A percentile compares a stretch with the other conserved stretches of the same genome.
phyloP scores from a whole-genome alignment of 2,888 invertebrate species.

The Brachyptera risi region DNA sequence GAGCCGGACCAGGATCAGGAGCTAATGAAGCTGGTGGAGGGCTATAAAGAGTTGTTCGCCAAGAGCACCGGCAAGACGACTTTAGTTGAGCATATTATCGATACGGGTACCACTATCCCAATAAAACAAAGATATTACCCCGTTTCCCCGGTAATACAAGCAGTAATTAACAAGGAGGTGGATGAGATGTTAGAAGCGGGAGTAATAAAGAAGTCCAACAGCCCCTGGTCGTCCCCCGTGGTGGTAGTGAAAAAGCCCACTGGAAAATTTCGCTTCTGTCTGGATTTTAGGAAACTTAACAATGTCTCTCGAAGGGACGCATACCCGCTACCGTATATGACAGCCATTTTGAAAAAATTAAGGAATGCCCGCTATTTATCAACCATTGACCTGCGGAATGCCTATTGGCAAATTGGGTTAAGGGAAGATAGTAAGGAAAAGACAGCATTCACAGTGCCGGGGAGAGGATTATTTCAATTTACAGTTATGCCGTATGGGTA shows the following conservation, averaged over 20 bases:
- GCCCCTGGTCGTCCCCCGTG: constrained; percentile 37
- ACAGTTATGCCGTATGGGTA: constrained; percentile 49
- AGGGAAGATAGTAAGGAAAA: constrained; percentile 31
- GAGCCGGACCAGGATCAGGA: no score
- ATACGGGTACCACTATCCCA: constrained; percentile 8
- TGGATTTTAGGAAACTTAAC: constrained; percentile 39
- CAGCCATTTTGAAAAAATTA: constrained; percentile 37
- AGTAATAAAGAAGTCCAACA: constrained; percentile 40
- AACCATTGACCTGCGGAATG: constrained; percentile 39
- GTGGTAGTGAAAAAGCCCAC: constrained; percentile 37
- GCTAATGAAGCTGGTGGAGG: no score
- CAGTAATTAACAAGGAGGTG: constrained; percentile 35
- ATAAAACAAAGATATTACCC: constrained; percentile 33
- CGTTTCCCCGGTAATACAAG: constrained; percentile 29
- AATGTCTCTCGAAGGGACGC: constrained; percentile 37
- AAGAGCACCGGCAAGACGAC: not conserved
- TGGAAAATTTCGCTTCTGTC: constrained; percentile 37
- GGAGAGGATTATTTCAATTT: constrained; percentile 38
- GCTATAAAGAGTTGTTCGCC: no score
- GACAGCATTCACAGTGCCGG: constrained; percentile 39
- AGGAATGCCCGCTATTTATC: constrained; percentile 38
- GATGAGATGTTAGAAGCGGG: constrained; percentile 38
- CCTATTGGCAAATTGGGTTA: constrained; percentile 38
- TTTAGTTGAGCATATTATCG: not conserved
- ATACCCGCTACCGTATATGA: constrained; percentile 39